Evolutionary conservation across 2,113 vertebrate genomes (phyloP).

Genomic region (Petrocephalus zakoni): DNA sequence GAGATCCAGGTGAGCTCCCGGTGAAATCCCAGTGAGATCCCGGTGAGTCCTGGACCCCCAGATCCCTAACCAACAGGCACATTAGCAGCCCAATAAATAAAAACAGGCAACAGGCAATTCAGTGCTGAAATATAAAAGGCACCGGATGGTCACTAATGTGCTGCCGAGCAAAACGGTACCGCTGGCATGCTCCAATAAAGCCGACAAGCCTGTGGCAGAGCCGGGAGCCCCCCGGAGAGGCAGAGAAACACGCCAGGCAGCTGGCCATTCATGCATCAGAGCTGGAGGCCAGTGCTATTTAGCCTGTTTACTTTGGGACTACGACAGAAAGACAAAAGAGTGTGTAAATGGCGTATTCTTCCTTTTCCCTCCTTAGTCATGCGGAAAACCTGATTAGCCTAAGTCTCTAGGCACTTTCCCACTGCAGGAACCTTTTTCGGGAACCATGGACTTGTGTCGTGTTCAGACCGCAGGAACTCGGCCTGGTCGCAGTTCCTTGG

Average conservation of each 20-base stretch:
- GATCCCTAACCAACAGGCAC: conserved; percentile 26
- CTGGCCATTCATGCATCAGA: not conserved
- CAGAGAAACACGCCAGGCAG: not conserved
- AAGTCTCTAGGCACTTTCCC: too few relatives aligned
- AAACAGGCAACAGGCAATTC: conserved; percentile 10
- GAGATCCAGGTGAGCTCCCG: not conserved
- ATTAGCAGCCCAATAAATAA: conserved; percentile 30
- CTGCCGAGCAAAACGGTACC: not conserved
- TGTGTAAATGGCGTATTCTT: not conserved
- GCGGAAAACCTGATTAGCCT: not conserved
- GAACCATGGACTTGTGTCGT: not conserved
- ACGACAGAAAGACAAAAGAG: not conserved
- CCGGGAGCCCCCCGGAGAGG: not conserved
- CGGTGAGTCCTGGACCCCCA: not conserved
- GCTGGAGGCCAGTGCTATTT: not conserved
- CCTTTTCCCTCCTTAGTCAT: not conserved
- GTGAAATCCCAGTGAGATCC: not conserved
- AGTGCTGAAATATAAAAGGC: not conserved
- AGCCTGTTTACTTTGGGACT: not conserved
- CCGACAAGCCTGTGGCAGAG: not conserved
- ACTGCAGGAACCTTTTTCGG: not conserved
- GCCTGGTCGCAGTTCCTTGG: not conserved
- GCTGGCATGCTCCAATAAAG: not conserved
- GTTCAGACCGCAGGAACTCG: not conserved
- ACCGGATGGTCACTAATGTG: conserved; percentile 4